Percentiles rank a stretch among this genome's conserved stretches.
Evolutionary conservation across 2,113 vertebrate genomes (phyloP).

Genomic region (Macrotis lagotis): DNA sequence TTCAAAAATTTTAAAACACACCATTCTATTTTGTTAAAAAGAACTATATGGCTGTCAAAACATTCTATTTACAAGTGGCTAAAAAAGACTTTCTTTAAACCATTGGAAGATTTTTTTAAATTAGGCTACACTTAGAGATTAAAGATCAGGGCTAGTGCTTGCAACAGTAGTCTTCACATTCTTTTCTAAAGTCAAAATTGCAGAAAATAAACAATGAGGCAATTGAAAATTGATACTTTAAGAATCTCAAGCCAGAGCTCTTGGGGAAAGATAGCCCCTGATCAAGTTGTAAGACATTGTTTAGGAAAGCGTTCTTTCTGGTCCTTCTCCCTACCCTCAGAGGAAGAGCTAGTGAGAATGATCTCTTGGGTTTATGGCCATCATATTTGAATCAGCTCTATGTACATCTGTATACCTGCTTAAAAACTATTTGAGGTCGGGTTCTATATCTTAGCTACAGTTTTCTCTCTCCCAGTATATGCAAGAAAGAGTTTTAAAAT

Average conservation of each 20-base stretch:
- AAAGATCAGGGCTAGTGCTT: constrained; percentile 44
- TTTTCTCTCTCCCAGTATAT: background rate
- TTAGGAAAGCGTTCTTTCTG: background rate
- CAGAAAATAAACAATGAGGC: constrained; percentile 26
- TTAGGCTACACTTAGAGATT: constrained; percentile 28
- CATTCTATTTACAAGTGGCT: background rate
- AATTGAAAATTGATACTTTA: constrained; percentile 3
- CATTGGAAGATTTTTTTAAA: constrained; percentile 33
- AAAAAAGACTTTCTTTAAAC: constrained; percentile 14
- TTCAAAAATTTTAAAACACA: background rate
- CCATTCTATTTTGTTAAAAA: background rate
- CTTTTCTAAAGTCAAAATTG: constrained; percentile 6
- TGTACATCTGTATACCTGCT: background rate
- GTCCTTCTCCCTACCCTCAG: background rate
- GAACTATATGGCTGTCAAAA: background rate
- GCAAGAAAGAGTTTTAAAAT: too few relatives aligned
- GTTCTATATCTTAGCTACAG: background rate
- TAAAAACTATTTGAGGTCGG: background rate
- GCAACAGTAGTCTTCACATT: constrained; percentile 27
- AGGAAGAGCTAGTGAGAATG: background rate
- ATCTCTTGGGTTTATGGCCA: background rate
- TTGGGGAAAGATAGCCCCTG: background rate
- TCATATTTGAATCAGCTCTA: background rate
- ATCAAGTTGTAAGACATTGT: rapidly evolving
- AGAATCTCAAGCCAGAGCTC: background rate